These are phyloP conservation scores for Cerastis rubricosa DNA, from an alignment of 2,888 invertebrate genomes.

Conservation along the genomic window DNA sequence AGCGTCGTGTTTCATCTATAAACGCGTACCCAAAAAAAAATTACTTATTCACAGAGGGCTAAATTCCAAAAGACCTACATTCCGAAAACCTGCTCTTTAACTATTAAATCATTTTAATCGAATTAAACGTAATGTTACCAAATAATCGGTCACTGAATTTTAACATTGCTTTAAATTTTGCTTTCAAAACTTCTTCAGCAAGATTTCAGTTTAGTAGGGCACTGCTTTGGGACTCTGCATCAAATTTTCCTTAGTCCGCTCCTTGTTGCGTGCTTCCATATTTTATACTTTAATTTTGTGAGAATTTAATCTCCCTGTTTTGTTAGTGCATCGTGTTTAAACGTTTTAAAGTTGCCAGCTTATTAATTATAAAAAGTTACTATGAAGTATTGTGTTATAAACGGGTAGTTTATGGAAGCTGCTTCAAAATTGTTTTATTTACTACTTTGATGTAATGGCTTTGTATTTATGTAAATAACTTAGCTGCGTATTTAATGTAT, in stretches of 20 bases:
- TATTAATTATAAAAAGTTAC: background rate
- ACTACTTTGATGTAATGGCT: background rate
- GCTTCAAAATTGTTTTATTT: background rate
- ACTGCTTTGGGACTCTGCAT: background rate
- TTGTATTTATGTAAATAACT: background rate
- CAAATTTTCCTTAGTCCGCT: background rate
- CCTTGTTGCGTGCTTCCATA: background rate
- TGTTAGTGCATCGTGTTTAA: slow-evolving; percentile 3
- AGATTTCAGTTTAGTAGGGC: background rate
- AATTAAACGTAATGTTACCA: background rate
- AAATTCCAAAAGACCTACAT: background rate
- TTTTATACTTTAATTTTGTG: slow-evolving; percentile 11
- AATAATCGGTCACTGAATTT: slow-evolving; percentile 15
- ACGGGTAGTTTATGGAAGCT: background rate
- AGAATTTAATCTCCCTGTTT: slow-evolving; percentile 22
- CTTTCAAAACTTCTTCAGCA: slow-evolving; percentile 6
- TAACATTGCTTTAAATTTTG: slow-evolving; percentile 1
- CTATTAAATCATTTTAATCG: background rate
- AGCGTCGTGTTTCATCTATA: background rate
- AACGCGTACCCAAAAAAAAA: background rate
- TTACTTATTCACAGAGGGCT: background rate
- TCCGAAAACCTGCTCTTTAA: background rate
- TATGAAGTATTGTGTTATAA: background rate
- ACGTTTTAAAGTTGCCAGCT: background rate
- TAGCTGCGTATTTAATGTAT: background rate